Evolutionary conservation across 2,797 vertebrate genomes (phyloP).

Genomic region (Ptychobarbus kaznakovi): DNA sequence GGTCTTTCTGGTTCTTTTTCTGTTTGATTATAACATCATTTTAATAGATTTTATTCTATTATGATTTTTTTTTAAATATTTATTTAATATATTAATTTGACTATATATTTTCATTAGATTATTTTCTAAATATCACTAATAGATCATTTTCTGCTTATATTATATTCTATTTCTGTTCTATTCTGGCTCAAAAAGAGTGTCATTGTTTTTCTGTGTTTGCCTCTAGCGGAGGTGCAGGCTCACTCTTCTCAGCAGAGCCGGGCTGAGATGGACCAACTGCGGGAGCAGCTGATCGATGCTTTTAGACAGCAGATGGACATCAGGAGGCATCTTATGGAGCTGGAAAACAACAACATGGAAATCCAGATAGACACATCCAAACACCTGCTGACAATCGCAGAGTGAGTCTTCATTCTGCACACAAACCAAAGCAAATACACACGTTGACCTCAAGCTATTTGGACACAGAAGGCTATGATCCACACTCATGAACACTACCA

Average conservation of each 20-base stretch:
- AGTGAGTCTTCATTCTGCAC: slow-evolving; percentile 70
- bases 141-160: not conserved
- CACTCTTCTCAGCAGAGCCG: slow-evolving; percentile 79
- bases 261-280: slow-evolving; percentile 80
- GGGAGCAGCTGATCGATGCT: slow-evolving; percentile 83
- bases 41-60: not conserved
- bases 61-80: not conserved
- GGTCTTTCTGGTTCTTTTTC: not conserved
- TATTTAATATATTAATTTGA: not conserved
- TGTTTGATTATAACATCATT: not conserved
- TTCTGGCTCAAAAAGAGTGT: not conserved
- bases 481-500: not conserved
- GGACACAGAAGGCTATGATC: not conserved
- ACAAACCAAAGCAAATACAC: not conserved
- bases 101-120: not conserved
- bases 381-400: slow-evolving; percentile 84
- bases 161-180: not conserved
- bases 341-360: slow-evolving; percentile 86
- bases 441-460: not conserved
- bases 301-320: slow-evolving; percentile 89
- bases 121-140: not conserved
- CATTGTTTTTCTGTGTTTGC: not conserved
- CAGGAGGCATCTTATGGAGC: slow-evolving; percentile 83
- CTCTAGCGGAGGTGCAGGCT: slow-evolving; percentile 85
- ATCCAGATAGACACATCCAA: slow-evolving; percentile 87